Conservation (phyloP, 2,797 vertebrate genomes). For the Sylvilagus floridanus region DNA sequence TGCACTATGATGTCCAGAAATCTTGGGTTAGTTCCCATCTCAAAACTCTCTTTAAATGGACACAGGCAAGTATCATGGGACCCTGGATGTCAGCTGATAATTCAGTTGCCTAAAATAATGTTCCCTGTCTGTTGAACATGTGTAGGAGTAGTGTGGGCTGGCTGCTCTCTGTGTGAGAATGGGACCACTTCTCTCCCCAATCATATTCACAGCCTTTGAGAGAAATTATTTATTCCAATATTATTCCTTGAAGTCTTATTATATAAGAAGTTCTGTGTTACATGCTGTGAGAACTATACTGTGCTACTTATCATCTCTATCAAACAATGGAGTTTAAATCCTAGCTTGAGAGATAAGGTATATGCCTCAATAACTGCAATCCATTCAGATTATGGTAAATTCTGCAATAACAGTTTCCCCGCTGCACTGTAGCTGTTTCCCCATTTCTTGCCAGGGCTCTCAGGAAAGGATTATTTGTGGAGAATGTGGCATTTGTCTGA, state of each 20-base stretch:
- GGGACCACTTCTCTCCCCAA: neutral
- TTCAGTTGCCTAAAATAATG: constrained; percentile 10
- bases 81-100: neutral
- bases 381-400: constrained; percentile 7
- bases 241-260: neutral
- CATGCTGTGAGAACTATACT: neutral
- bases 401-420: neutral
- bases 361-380: neutral
- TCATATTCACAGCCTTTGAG: neutral
- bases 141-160: no score
- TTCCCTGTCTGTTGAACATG: neutral
- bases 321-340: neutral
- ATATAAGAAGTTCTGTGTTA: neutral
- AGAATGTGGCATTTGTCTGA: neutral
- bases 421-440: neutral
- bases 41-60: constrained; percentile 41
- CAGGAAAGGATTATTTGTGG: neutral
- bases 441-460: neutral
- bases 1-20: neutral
- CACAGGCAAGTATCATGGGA: neutral
- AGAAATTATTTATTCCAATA: neutral
- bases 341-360: neutral
- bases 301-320: neutral
- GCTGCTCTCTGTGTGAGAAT: neutral
- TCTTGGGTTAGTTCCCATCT: neutral